These are phyloP conservation scores for Thamnophis sirtalis DNA, from an alignment of 2,113 vertebrate genomes.

Conservation along the genomic window DNA sequence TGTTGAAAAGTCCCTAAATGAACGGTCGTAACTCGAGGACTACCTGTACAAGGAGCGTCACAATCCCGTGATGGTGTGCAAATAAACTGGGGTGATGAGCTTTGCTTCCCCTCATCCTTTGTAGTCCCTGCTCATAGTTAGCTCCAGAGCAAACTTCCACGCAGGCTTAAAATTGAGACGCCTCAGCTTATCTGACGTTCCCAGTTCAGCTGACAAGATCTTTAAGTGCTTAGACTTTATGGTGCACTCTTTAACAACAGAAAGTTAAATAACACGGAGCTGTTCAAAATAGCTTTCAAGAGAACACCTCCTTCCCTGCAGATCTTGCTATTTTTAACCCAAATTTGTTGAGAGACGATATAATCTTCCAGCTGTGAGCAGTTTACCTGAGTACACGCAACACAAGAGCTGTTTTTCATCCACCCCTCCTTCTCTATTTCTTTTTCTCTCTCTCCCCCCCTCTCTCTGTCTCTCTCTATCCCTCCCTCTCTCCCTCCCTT, in stretches of 20 bases:
- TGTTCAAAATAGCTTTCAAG: slow-evolving; percentile 13
- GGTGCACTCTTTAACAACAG: slow-evolving; percentile 22
- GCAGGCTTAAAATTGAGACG: slow-evolving; percentile 7
- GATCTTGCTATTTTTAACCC: slow-evolving; percentile 20
- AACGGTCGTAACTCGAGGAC: background rate
- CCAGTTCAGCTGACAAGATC: background rate
- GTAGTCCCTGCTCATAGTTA: background rate
- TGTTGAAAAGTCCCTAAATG: background rate
- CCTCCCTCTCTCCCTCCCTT: background rate
- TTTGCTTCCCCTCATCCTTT: background rate
- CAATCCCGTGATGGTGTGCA: background rate
- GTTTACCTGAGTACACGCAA: slow-evolving; percentile 29
- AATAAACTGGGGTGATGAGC: background rate
- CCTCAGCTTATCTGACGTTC: background rate
- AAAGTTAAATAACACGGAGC: slow-evolving; percentile 20
- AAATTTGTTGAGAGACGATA: slow-evolving; percentile 30
- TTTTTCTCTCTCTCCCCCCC: background rate
- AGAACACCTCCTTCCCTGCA: slow-evolving; percentile 10
- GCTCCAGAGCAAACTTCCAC: background rate
- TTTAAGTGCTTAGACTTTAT: background rate
- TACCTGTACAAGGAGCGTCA: background rate
- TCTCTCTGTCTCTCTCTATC: background rate
- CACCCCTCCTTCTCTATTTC: background rate
- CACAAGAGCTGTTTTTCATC: slow-evolving; percentile 25
- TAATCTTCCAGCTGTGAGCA: slow-evolving; percentile 26